Conservation (phyloP, 2,113 vertebrate genomes). For the Ploceus nigricollis region DNA sequence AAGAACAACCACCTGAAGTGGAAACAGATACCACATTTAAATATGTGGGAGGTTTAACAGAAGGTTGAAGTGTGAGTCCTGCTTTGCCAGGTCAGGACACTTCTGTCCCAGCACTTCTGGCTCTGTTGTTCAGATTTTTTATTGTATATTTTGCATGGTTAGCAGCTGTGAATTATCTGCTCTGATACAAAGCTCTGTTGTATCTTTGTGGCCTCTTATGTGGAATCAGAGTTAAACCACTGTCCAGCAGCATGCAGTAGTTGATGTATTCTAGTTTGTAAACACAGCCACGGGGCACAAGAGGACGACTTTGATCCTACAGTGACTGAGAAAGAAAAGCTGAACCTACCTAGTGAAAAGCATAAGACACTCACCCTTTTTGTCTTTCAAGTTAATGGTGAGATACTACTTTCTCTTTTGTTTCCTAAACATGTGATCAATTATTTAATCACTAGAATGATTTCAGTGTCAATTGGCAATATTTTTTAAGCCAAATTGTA, state of each 20-base stretch:
- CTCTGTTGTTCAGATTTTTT: background rate
- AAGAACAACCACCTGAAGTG: background rate
- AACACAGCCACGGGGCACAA: background rate
- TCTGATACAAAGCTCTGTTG: background rate
- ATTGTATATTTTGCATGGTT: background rate
- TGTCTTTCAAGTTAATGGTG: background rate
- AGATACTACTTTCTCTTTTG: background rate
- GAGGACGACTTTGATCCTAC: background rate
- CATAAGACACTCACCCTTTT: background rate
- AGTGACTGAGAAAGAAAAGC: background rate
- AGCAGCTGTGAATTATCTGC: background rate
- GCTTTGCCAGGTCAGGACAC: background rate
- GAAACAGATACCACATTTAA: background rate
- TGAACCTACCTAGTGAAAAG: background rate
- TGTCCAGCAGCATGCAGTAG: background rate
- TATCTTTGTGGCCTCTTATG: rapidly evolving
- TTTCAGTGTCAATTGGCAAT: background rate
- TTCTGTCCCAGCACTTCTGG: background rate
- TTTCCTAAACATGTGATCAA: background rate
- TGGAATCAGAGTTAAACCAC: background rate
- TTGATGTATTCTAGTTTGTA: background rate
- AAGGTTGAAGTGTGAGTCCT: background rate
- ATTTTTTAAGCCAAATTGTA: background rate
- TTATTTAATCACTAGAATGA: background rate
- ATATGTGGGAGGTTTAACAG: background rate